Evolutionary conservation across 2,888 invertebrate species (phyloP), one percentile per base, ranked within the genome.

Genomic region (Sericinus montela): DNA sequence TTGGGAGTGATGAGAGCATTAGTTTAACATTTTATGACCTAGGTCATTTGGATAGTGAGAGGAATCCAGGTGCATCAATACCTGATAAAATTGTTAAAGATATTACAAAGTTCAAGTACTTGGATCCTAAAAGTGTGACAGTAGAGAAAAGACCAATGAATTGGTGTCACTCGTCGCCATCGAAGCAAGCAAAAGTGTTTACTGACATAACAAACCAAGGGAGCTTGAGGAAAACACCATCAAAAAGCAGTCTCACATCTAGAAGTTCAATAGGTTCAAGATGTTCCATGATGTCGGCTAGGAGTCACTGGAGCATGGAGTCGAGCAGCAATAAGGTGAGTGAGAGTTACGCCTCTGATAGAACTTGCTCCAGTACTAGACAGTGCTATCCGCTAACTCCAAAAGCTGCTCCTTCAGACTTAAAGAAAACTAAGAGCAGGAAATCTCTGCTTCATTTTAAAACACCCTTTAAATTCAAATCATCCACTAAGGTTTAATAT

Each of bases 1-100:
- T 69, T 38, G 89, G 88, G 54, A 87, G 89, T 67, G 89, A 89
- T 68, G 87, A 87, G 29, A 89, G 89, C 74, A 81, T 88, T 0
- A 86, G 84, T 5, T 57, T 89, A 2, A 89, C 89, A 10, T 89
- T 82, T 59, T 89, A 89, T 60, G 89, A 89, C 50, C 58, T 89
- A 45, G 89, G 82, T 9, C 73, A 72, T 65, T 62, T 76, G 2
- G 70, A 78, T 38, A 62, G 59, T 29, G 73, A 72, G 25, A 68
- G 67, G 0, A 71, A 77, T 40, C 74, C 76, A 52, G 62, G 71
- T 23, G 72, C 76, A 4, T 54, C 56, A 25, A 62, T 67, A 11
- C 4, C 6, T 16, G 54, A 65, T 25, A 58, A 55, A 23, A 53
- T 59, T 6, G 49, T 65, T 3, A 78, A 72, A 56, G 81, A 88